Base-by-base conservation (phyloP, 2,888 invertebrate species). In the Trisateles emortualis region DNA sequence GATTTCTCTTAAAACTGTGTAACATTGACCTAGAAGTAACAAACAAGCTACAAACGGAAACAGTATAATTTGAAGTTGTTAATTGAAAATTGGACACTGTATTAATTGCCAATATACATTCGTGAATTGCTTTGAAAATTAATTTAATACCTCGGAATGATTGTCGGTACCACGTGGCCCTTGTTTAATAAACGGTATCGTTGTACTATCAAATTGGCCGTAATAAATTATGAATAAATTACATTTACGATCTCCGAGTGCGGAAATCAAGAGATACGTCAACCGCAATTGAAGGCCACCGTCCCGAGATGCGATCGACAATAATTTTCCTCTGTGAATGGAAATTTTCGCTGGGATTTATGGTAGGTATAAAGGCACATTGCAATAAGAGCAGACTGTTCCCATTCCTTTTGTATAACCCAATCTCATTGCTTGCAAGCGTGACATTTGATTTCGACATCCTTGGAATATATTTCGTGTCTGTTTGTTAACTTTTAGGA, bases 41-140 rank as follows among this genome's bases (percentile, higher is more conserved):
- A 22, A 14, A 33, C 33, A 46, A 33, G 11, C 33, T 5, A 53
- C 42, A 48, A 33, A 42, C 41, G 24, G 13, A 35, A 46, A 49
- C 41, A 49, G 52, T 35, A 44, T 61, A 52, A 61, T 58, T 32
- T 41, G 16, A 55, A 61, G 17, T 58, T 58, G 36, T 58, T 64
- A 56, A 64, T 59, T 49, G 40, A 41, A 59, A 60, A 53, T 57
- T 59, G 46, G 46, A 56, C 36, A 53, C 40, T 41, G 16, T 57
- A 53, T 60, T 53, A 60, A 58, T 69, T 50, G 40, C 29, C 46
- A 71, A 58, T 59, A 57, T 60, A 64, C 47, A 50, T 53, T 62
- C 33, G 63, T 54, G 57, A 64, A 69, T 72, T 52, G 61, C 46
- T 67, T 60, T 52, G 50, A 49, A 62, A 70, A 68, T 71, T 72